These are phyloP conservation scores for Drosophila affinis DNA, from an alignment of 2,888 invertebrate species.

Conservation along the genomic window DNA sequence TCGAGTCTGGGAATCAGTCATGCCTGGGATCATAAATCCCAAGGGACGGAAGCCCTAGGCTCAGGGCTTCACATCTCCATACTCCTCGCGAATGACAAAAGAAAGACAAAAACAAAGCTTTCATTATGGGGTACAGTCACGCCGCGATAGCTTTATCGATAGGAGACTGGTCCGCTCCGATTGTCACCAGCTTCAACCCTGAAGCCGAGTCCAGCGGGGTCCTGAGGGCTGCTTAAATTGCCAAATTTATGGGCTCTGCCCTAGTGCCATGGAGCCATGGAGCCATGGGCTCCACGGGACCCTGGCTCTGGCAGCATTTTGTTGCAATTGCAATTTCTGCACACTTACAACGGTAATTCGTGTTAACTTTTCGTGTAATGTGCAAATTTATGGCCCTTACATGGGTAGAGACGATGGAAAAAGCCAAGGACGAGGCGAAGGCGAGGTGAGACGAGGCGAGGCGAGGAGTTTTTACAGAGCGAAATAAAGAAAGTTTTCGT, in stretches of 20 bases:
- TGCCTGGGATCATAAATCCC: constrained; percentile 19
- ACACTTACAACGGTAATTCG: constrained; percentile 79
- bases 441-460: not conserved
- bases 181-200: not conserved
- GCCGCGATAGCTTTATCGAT: constrained; percentile 10
- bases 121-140: constrained; percentile 10
- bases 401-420: constrained; percentile 17
- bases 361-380: constrained; percentile 79
- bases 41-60: not conserved
- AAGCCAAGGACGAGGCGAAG: not conserved
- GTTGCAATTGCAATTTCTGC: constrained; percentile 71
- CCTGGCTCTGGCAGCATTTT: constrained; percentile 19
- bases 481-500: not conserved
- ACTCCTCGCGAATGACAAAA: not conserved
- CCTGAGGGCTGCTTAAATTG: constrained; percentile 53
- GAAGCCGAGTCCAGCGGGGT: not conserved
- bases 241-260: constrained; percentile 59
- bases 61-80: not conserved
- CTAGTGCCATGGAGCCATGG: not conserved
- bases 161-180: not conserved
- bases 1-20: constrained; percentile 13
- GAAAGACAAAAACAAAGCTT: not conserved
- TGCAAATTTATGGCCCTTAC: constrained; percentile 73
- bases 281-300: not conserved
- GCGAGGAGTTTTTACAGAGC: not conserved